Base-by-base conservation (phyloP, 2,888 invertebrate species). In the Conops quadrifasciatus region DNA sequence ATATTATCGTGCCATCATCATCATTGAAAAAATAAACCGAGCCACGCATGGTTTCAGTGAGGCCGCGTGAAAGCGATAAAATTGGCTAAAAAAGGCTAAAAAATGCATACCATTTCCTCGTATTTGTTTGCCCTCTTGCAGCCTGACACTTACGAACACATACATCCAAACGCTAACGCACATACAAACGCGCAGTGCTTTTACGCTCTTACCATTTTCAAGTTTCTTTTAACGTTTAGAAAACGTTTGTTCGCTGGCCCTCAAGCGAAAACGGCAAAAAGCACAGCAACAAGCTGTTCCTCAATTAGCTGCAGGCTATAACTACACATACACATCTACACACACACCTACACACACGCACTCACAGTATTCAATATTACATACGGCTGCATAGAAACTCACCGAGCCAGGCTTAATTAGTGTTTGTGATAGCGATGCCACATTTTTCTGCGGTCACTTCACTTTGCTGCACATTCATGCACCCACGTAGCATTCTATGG, bases 391-490 rank as follows among this genome's bases (percentile, higher is more conserved):
- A 36, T 36, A 36, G 5, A 49, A 4, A 36, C 19, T 58, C 28
- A 36, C 47, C 43, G n/a, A 59, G 43, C n/a, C 59, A 67, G 26
- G 67, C 67, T 67, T 59, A 67, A 67, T 67, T 67, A 59, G 67
- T 67, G 67, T 59, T 67, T 67, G 58, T 67, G 47, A 58, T 47
- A 47, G 67, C 67, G 28, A 67, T 59, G 67, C 58, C 58, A 58
- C 67, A 58, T 67, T 59, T 53, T 47, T 56, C 13, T 66, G 66
- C 36, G 66, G 66, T 66, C 66, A 66, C n/a, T 66, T 53, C 11
- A 66, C 36, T 51, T 36, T 62, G 9, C 36, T 9, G 4, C 36
- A 36, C 21, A 43, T 58, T 26, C 45, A 47, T 15, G 7, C 19
- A 16, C 21, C 9, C 36, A 9, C 36, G 9, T 9, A n/a, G n/a